Evolutionary conservation across 2,888 invertebrate genomes (phyloP).

Genomic region (Agrotis ipsilon): DNA sequence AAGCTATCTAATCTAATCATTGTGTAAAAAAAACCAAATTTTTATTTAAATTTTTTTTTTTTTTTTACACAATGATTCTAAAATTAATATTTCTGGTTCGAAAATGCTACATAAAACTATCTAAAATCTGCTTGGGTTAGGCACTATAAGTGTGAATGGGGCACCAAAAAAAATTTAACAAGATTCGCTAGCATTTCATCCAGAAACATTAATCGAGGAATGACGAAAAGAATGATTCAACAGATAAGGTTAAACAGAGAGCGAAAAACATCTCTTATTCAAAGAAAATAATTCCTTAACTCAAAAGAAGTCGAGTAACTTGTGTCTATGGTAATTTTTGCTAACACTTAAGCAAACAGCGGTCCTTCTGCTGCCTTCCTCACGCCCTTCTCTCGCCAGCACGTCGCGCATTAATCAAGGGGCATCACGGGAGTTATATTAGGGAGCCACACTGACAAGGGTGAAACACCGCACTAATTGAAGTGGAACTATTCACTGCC

Average conservation of each 20-base stretch:
- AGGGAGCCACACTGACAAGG: slow-evolving; percentile 56
- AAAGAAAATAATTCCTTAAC: neutral
- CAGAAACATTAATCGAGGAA: neutral
- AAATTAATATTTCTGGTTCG: too few relatives aligned
- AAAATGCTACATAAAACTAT: too few relatives aligned
- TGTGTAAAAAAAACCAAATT: too few relatives aligned
- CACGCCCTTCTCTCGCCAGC: neutral
- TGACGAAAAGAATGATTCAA: too few relatives aligned
- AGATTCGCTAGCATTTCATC: neutral
- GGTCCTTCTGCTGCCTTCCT: slow-evolving; percentile 35
- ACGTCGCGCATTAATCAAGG: slow-evolving; percentile 54
- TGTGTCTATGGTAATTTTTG: neutral
- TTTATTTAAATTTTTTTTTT: too few relatives aligned
- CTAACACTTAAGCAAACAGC: neutral
- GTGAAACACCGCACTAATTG: slow-evolving; percentile 59
- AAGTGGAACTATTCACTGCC: slow-evolving; percentile 50
- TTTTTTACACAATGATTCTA: too few relatives aligned
- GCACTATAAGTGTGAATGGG: too few relatives aligned
- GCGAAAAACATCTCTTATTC: neutral
- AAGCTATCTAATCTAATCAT: too few relatives aligned
- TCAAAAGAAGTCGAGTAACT: neutral
- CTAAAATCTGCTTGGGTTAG: too few relatives aligned
- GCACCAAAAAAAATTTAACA: neutral
- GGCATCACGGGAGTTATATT: slow-evolving; percentile 59
- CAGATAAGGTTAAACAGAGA: neutral